Percentiles rank a stretch among this genome's conserved stretches.
phyloP scores from a whole-genome alignment of 2,113 vertebrate genomes.

The Astur gentilis region DNA sequence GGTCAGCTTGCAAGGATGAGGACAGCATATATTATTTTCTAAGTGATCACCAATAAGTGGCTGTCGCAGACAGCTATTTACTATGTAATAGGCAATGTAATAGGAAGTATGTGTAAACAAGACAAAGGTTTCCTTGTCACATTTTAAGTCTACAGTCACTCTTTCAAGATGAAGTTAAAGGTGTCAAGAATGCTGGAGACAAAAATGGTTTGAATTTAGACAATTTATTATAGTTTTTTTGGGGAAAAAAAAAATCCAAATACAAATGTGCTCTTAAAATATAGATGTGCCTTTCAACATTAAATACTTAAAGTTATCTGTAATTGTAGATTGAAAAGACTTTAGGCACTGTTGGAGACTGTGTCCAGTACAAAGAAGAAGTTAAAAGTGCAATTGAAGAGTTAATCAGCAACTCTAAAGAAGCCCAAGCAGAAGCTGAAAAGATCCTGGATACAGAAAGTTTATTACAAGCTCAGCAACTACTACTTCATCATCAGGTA shows the following conservation, averaged over 20 bases:
- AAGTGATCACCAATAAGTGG: background rate
- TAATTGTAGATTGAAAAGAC: slow-evolving; percentile 80
- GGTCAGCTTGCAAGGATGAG: background rate
- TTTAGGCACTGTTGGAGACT: slow-evolving; percentile 75
- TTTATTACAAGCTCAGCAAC: slow-evolving; percentile 84
- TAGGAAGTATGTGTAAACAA: background rate
- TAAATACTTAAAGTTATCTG: background rate
- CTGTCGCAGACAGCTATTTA: background rate
- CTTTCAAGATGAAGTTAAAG: background rate
- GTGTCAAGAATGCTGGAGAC: background rate
- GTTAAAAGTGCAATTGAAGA: slow-evolving; percentile 81
- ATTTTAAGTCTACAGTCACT: background rate
- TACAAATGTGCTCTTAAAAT: background rate
- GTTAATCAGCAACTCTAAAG: slow-evolving; percentile 76
- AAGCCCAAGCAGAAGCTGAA: slow-evolving; percentile 79
- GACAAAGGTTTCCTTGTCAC: background rate
- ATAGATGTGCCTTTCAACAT: background rate
- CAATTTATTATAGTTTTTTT: background rate
- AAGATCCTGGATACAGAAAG: slow-evolving; percentile 83
- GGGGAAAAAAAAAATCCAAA: background rate
- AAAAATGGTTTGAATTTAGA: background rate
- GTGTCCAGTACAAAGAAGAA: slow-evolving; percentile 82
- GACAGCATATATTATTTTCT: background rate
- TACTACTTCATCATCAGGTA: slow-evolving; percentile 91
- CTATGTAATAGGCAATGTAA: background rate